These are phyloP conservation scores for Lepisosteus osseus DNA, from an alignment of 2,113 vertebrate genomes.

Conservation along the genomic window DNA sequence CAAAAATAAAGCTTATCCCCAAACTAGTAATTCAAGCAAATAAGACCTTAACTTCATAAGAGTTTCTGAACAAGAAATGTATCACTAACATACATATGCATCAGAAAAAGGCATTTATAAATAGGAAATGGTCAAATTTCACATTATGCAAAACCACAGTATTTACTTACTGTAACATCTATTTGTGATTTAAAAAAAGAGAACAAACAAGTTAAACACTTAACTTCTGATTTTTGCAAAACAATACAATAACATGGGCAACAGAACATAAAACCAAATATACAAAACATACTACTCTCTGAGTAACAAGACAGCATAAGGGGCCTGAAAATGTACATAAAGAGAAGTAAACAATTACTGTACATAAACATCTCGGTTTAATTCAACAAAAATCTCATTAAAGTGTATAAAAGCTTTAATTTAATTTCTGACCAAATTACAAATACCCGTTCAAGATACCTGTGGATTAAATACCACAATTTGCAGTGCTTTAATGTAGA, in stretches of 20 bases:
- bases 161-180: slow-evolving; percentile 43
- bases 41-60: too few species aligned
- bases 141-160: slow-evolving; percentile 57
- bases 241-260: slow-evolving; percentile 21
- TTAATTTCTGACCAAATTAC: slow-evolving; percentile 7
- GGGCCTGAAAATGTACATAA: slow-evolving; percentile 17
- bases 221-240: slow-evolving; percentile 44
- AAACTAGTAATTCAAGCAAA: too few species aligned
- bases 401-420: slow-evolving; percentile 18
- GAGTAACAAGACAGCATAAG: slow-evolving; percentile 16
- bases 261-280: slow-evolving; percentile 29
- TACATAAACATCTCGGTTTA: slow-evolving; percentile 14
- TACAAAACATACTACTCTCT: slow-evolving; percentile 30
- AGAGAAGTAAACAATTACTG: slow-evolving; percentile 15
- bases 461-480: slow-evolving; percentile 9
- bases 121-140: slow-evolving; percentile 59
- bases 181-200: slow-evolving; percentile 32
- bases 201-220: slow-evolving; percentile 33
- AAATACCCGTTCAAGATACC: slow-evolving; percentile 12
- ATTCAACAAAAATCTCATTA: slow-evolving; percentile 12
- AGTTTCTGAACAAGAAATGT: slow-evolving; percentile 42
- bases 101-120: slow-evolving; percentile 63
- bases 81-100: slow-evolving; percentile 52
- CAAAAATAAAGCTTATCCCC: too few species aligned
- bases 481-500: slow-evolving; percentile 10